A percentile compares a stretch with the other conserved stretches of the same genome.
Evolutionary conservation across 1,140 invertebrate species (phyloP).

Genomic region (Scaptomyza graminum): DNA sequence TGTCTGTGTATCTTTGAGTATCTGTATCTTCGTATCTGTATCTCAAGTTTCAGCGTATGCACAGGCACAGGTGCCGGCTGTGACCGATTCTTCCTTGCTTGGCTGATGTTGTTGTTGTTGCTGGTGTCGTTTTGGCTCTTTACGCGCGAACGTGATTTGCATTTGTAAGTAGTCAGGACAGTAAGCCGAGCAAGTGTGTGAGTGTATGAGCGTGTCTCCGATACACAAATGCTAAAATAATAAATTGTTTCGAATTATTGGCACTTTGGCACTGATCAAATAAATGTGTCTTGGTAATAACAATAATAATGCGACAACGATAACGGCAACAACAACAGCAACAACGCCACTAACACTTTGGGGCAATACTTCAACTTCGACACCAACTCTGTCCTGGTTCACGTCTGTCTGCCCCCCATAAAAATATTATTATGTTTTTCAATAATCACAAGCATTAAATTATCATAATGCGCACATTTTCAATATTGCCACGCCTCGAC

Average conservation of each 20-base stretch:
- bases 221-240: constrained; percentile 80
- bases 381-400: constrained; percentile 17
- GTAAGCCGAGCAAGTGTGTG: constrained; percentile 1
- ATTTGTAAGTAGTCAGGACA: constrained; percentile 65
- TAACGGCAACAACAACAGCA: constrained; percentile 44
- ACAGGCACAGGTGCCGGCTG: constrained; percentile 60
- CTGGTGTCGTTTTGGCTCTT: constrained; percentile 58
- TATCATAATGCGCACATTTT: constrained; percentile 78
- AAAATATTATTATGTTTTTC: constrained; percentile 82
- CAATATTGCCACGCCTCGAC: constrained; percentile 63
- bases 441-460: constrained; percentile 80
- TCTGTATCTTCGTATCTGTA: constrained; percentile 48
- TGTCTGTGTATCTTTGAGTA: constrained; percentile 24
- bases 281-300: constrained; percentile 78
- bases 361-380: constrained; percentile 41
- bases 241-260: constrained; percentile 82
- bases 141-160: constrained; percentile 78
- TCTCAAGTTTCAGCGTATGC: constrained; percentile 45
- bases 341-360: constrained; percentile 32
- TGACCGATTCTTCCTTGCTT: constrained; percentile 18
- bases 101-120: constrained; percentile 25
- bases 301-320: constrained; percentile 81
- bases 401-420: constrained; percentile 45
- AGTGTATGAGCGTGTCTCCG: constrained; percentile 14
- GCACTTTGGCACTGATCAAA: constrained; percentile 80